Evolutionary conservation across 2,797 vertebrate genomes (phyloP), one percentile per base, ranked within the genome.

Genomic region (Mormyrops attenuatus): DNA sequence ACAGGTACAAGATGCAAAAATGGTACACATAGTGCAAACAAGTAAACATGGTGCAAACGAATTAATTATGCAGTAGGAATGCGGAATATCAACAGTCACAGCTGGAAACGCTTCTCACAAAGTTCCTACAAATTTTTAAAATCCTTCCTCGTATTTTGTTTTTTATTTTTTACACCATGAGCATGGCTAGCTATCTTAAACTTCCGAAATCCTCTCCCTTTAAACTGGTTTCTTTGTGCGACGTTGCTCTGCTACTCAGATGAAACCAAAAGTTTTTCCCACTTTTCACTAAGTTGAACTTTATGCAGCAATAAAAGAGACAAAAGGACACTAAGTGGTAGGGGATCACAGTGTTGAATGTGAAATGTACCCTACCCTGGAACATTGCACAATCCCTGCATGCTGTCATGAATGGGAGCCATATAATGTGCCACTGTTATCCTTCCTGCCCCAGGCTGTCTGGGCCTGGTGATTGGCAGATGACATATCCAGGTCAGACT

Each of bases 401-500:
- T 60, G 53, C 17, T 3, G 34, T 38, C 26, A 87, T 55, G 52
- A 57, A 41, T n/a, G 34, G 85, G 3, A 87, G 34, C 53, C 22
- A 77, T 41, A 34, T 22, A 89, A 63, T 17, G 47, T 87, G 15
- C 60, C 90, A 60, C 34, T 47, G 63, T 91, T 90, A 90, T 91
- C 88, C 38, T 60, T 73, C 53, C 52, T 91, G 91, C 92, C 30
- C 85, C 53, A 77, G 11, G 82, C 89, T 85, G 91, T 91, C 92
- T 0, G 66, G 82, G 85, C 89, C 55, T 1, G 66, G 17, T 92
- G 93, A 93, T 41, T 92, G 91, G 92, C 91, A 66, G 91, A 44
- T 0, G 88, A 90, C 47, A 90, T 26, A 91, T 93, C 91, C 92
- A 85, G 90, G 94, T 94, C 5, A 5, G 92, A 91, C 93, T 66